A percentile compares a stretch with the other conserved stretches of the same genome.
Evolutionary conservation across 2,113 vertebrate species (phyloP).

Genomic region (Takifugu bimaculatus): DNA sequence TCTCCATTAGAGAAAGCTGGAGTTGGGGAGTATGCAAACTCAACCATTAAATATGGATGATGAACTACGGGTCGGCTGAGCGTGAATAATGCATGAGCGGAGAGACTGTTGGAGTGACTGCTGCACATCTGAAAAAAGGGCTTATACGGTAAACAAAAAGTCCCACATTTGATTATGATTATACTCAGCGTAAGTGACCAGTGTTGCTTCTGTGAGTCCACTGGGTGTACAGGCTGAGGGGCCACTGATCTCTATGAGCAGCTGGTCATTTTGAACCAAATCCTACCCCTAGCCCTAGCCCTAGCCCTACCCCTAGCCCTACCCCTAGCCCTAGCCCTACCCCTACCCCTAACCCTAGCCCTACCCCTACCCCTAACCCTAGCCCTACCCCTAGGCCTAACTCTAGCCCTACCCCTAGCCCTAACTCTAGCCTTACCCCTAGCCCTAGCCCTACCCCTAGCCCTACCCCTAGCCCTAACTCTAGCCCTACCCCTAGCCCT

Average conservation of each 20-base stretch:
- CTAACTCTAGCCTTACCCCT: neutral
- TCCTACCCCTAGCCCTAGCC: too few species aligned
- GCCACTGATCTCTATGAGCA: slow-evolving; percentile 5
- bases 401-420: neutral
- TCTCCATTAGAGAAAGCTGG: slow-evolving; percentile 56
- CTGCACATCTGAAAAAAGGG: slow-evolving; percentile 45
- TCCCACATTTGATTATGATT: slow-evolving; percentile 47
- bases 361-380: neutral
- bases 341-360: neutral
- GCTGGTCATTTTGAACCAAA: slow-evolving; percentile 15
- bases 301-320: neutral
- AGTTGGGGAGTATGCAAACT: slow-evolving; percentile 37
- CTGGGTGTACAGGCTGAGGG: neutral
- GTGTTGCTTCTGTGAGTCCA: neutral
- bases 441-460: too few species aligned
- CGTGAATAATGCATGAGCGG: slow-evolving; percentile 70
- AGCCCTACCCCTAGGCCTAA: neutral
- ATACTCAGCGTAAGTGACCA: slow-evolving; percentile 24
- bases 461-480: too few species aligned
- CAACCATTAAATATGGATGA: slow-evolving; percentile 70
- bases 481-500: too few species aligned
- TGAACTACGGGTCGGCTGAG: slow-evolving; percentile 54
- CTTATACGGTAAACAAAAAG: slow-evolving; percentile 25
- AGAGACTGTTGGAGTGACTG: slow-evolving; percentile 36
- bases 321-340: too few species aligned